Base-by-base conservation (phyloP, 2,113 vertebrate species). In the Urocynchramus pylzowi region DNA sequence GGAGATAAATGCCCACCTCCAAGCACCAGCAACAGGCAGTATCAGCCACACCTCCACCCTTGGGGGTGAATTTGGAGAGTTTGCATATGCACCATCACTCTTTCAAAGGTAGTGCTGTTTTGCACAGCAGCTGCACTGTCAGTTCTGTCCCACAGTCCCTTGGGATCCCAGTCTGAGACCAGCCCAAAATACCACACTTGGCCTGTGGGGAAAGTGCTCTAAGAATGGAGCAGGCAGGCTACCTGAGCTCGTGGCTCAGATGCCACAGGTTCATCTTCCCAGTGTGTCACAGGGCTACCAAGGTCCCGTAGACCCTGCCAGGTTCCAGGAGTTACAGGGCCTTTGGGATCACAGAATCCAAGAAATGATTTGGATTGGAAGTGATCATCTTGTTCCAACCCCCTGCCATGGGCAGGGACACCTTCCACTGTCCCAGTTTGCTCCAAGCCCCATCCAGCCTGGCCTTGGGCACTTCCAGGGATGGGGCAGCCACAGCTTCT, bases 341-440 rank as follows among this genome's bases (percentile, higher is more conserved):
- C 10, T 24, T 42, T 33, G 27, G n/a, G 37, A 41, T 56, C 16
- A 15, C 11, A 47, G 39, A 39, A 67, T 30, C 10, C 3, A 2
- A 69, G 54, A 69, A 61, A 59, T 47, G 41, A 47, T 47, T 61
- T 35, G 41, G 10, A 26, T 47, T 83, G 41, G n/a, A 47, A 83
- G n/a, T 52, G 30, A 68, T 19, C 24, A 35, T 45, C 30, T 31
- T 23, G 26, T 76, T 61, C 30, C 17, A 22, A 3, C 6, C 10
- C 22, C 3, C n/a, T 45, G 23, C 11, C 60, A 60, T 7, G 26
- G 17, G 11, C 61, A 68, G 45, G 20, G 24, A 26, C 53, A 53
- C 1, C 5, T 83, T 8, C 35, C 35, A 76, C 4, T 5, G 0
- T 5, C 21, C 41, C 54, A 63, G n/a, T 17, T 0, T 61, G 30